phyloP scores from a whole-genome alignment of 2,113 vertebrate genomes.

The Leptodactylus fuscus region DNA sequence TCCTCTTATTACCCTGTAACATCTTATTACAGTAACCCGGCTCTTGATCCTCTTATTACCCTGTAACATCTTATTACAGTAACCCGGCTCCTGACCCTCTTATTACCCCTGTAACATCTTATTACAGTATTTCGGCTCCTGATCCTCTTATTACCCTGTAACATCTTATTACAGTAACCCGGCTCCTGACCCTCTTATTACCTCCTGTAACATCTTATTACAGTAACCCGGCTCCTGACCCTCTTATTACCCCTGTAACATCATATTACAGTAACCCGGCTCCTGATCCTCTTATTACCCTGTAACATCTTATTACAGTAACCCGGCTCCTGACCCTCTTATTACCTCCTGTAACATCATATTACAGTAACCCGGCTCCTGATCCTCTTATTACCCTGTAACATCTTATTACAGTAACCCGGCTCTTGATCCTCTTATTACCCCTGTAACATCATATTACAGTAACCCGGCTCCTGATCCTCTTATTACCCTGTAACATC shows the following conservation, averaged over 20 bases:
- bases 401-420: constrained; percentile 41
- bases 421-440: constrained; percentile 41
- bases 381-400: constrained; percentile 35
- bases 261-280: constrained; percentile 35
- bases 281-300: constrained; percentile 44
- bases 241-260: constrained; percentile 43
- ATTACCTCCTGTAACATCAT: constrained; percentile 34
- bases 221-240: constrained; percentile 33
- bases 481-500: constrained; percentile 41
- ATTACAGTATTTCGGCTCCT: constrained; percentile 34
- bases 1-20: constrained; percentile 35
- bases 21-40: constrained; percentile 38
- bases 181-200: constrained; percentile 42
- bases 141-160: constrained; percentile 35
- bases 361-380: constrained; percentile 36
- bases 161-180: constrained; percentile 41
- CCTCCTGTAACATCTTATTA: constrained; percentile 16
- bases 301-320: constrained; percentile 26
- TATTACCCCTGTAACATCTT: constrained; percentile 44
- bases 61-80: constrained; percentile 32
- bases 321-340: constrained; percentile 36
- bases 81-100: constrained; percentile 30
- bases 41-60: constrained; percentile 42
- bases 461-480: constrained; percentile 31
- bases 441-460: constrained; percentile 23